A percentile compares a stretch with the other conserved stretches of the same genome.
These are phyloP conservation scores for Drosophila kepulauana DNA, from an alignment of 1,140 invertebrate species.

Conservation along the genomic window DNA sequence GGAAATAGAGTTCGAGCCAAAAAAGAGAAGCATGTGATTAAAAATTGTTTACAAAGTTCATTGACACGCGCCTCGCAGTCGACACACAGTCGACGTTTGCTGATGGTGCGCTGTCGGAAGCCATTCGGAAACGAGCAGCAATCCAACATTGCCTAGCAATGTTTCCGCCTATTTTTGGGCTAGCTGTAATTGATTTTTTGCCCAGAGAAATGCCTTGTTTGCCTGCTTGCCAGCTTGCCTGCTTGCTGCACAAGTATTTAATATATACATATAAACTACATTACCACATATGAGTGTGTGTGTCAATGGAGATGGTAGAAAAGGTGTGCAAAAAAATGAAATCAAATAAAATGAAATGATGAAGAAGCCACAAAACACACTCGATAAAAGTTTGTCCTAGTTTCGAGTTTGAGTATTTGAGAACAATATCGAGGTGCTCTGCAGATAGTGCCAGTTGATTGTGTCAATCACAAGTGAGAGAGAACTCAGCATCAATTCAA, in stretches of 20 bases:
- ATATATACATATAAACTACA: no score
- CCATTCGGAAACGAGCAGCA: slow-evolving; percentile 36
- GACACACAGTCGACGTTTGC: slow-evolving; percentile 2
- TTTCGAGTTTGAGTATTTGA: background rate
- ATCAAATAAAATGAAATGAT: background rate
- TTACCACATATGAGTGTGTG: no score
- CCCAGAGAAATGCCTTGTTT: slow-evolving; percentile 3
- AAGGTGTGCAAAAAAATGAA: background rate
- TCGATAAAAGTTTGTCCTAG: background rate
- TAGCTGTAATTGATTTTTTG: slow-evolving; percentile 48
- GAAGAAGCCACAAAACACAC: background rate
- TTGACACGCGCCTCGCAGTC: slow-evolving; percentile 54
- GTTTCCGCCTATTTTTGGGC: slow-evolving; percentile 40
- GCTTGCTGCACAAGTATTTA: background rate
- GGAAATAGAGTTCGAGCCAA: slow-evolving; percentile 32
- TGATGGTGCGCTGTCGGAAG: slow-evolving; percentile 31
- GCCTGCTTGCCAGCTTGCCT: no score
- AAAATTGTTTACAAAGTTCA: slow-evolving; percentile 82
- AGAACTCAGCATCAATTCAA: background rate
- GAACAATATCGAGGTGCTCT: background rate
- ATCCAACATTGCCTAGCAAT: slow-evolving; percentile 68
- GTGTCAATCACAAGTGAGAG: background rate
- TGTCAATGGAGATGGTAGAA: no score
- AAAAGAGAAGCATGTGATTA: slow-evolving; percentile 66
- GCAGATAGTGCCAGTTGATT: background rate